These are phyloP conservation scores for Brachionus rotundiformis DNA, from an alignment of 1,140 invertebrate genomes.

Conservation along the genomic window DNA sequence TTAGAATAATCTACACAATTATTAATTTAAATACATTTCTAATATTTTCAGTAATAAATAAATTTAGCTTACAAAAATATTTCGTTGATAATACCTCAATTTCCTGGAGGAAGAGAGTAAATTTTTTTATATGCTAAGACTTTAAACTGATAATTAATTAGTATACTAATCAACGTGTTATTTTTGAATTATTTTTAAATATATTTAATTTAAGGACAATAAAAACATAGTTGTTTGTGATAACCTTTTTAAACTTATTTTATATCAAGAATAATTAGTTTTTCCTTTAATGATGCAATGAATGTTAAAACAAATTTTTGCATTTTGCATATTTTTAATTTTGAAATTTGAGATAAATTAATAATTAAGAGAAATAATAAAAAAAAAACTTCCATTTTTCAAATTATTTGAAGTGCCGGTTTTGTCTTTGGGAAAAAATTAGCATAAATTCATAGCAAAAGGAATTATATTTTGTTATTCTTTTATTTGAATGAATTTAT, in stretches of 20 bases:
- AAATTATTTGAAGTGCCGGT: neutral
- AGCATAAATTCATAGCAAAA: neutral
- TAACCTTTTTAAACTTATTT: too few relatives aligned
- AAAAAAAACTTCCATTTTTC: slow-evolving; percentile 11
- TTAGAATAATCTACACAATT: too few relatives aligned
- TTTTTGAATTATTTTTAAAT: too few relatives aligned
- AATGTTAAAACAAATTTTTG: neutral
- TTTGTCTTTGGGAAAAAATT: slow-evolving; percentile 6
- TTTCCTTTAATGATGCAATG: neutral
- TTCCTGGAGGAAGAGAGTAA: neutral
- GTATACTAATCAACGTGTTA: too few relatives aligned
- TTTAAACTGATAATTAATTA: too few relatives aligned
- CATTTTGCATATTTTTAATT: neutral
- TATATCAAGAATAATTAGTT: too few relatives aligned
- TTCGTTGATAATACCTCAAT: neutral
- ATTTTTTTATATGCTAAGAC: neutral
- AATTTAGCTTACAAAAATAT: too few relatives aligned
- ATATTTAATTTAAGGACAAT: too few relatives aligned
- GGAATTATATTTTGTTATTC: neutral
- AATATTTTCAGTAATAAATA: too few relatives aligned
- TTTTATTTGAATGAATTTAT: slow-evolving; percentile 3
- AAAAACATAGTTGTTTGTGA: too few relatives aligned
- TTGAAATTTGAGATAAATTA: neutral
- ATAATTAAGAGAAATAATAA: neutral
- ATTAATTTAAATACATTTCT: too few relatives aligned